Evolutionary conservation across 2,888 invertebrate species (phyloP).

Genomic region (Conchocele bisecta): DNA sequence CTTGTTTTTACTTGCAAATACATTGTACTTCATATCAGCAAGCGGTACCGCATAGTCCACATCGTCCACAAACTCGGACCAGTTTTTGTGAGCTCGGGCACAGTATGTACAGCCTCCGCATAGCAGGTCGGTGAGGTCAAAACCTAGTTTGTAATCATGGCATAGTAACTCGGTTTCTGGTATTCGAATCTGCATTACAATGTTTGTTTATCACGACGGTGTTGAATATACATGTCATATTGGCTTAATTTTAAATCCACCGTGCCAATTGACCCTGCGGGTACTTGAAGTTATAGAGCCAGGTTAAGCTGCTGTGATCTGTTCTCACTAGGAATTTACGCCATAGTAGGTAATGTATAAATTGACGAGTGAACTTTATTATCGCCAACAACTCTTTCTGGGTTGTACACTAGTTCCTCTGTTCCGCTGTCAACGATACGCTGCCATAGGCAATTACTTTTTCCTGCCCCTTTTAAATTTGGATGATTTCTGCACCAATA

Average conservation of each 20-base stretch:
- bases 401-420: no score
- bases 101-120: constrained; percentile 34
- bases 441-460: no score
- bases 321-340: constrained; percentile 26
- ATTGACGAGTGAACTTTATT: constrained; percentile 33
- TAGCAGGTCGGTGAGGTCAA: constrained; percentile 3
- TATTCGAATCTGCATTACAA: constrained; percentile 40
- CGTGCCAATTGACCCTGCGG: constrained; percentile 30
- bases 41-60: constrained; percentile 28
- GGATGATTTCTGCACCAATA: no score
- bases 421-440: no score
- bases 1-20: no score
- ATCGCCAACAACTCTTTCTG: constrained; percentile 42
- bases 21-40: no score
- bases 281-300: constrained; percentile 37
- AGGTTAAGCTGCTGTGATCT: constrained; percentile 31
- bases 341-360: constrained; percentile 33
- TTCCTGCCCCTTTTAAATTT: no score
- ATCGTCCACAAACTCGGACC: constrained; percentile 8
- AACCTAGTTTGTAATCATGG: neutral
- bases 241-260: constrained; percentile 44
- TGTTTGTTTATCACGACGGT: constrained; percentile 25
- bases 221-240: constrained; percentile 37
- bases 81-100: constrained; percentile 11
- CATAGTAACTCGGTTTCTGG: constrained; percentile 17